Evolutionary conservation across 2,888 invertebrate genomes (phyloP).

Genomic region (Andrena haemorrhoa): DNA sequence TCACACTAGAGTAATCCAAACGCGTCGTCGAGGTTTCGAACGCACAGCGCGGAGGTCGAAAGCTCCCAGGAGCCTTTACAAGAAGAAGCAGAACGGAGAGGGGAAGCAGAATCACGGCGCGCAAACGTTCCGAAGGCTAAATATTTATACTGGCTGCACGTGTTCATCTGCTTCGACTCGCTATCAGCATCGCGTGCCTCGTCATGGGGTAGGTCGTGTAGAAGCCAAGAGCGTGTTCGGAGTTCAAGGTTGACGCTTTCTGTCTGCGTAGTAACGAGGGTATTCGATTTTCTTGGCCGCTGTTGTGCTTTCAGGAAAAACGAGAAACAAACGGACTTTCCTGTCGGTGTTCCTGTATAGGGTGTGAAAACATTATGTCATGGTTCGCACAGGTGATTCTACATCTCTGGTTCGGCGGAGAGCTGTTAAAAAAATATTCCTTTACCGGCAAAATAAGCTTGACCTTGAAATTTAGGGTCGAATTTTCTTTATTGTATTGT

Average conservation of each 20-base stretch:
- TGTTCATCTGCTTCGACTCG: slow-evolving; percentile 65
- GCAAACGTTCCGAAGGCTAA: slow-evolving; percentile 69
- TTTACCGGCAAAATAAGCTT: no score
- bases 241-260: slow-evolving; percentile 62
- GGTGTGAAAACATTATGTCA: not conserved
- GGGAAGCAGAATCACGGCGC: slow-evolving; percentile 44
- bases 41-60: slow-evolving; percentile 1
- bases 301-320: not conserved
- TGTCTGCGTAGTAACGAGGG: slow-evolving; percentile 14
- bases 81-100: slow-evolving; percentile 16
- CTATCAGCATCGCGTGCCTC: slow-evolving; percentile 65
- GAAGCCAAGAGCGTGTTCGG: slow-evolving; percentile 48
- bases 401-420: no score
- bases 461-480: no score
- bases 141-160: slow-evolving; percentile 75
- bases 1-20: not conserved
- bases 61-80: slow-evolving; percentile 17
- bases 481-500: no score
- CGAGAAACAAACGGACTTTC: not conserved
- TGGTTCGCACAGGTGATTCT: no score
- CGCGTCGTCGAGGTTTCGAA: slow-evolving; percentile 30
- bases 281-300: slow-evolving; percentile 25
- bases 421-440: no score
- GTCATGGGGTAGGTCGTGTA: slow-evolving; percentile 69
- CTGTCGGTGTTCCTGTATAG: not conserved